Conservation (phyloP, 2,888 invertebrate genomes). For the Chrysomela aeneicollis region DNA sequence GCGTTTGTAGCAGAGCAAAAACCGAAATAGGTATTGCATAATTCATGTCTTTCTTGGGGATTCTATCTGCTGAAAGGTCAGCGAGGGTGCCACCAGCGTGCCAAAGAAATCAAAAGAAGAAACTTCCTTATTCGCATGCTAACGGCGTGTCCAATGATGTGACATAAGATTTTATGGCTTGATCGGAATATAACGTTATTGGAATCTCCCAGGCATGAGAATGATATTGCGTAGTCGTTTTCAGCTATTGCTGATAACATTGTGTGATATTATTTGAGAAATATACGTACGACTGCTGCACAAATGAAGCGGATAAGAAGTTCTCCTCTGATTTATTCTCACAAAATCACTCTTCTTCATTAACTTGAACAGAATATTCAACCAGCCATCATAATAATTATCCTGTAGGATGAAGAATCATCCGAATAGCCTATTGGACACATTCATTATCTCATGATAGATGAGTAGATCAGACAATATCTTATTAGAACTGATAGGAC, state of each 20-base stretch:
- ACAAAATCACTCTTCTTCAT: too few species aligned
- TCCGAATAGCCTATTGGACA: too few species aligned
- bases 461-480: too few species aligned
- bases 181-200: slow-evolving; percentile 60
- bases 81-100: slow-evolving; percentile 49
- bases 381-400: too few species aligned
- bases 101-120: slow-evolving; percentile 57
- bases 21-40: slow-evolving; percentile 53
- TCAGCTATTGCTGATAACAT: not conserved
- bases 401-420: too few species aligned
- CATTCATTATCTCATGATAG: too few species aligned
- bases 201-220: slow-evolving; percentile 53
- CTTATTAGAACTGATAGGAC: too few species aligned
- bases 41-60: slow-evolving; percentile 51
- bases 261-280: not conserved
- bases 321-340: too few species aligned
- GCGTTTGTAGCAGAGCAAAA: slow-evolving; percentile 37
- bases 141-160: slow-evolving; percentile 58
- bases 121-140: slow-evolving; percentile 59
- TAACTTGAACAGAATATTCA: too few species aligned
- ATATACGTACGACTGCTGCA: too few species aligned
- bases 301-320: too few species aligned
- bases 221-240: not conserved
- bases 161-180: slow-evolving; percentile 61
- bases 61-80: slow-evolving; percentile 53